Base-by-base conservation (phyloP, 2,888 invertebrate species). In the Chrysotoxum bicinctum region DNA sequence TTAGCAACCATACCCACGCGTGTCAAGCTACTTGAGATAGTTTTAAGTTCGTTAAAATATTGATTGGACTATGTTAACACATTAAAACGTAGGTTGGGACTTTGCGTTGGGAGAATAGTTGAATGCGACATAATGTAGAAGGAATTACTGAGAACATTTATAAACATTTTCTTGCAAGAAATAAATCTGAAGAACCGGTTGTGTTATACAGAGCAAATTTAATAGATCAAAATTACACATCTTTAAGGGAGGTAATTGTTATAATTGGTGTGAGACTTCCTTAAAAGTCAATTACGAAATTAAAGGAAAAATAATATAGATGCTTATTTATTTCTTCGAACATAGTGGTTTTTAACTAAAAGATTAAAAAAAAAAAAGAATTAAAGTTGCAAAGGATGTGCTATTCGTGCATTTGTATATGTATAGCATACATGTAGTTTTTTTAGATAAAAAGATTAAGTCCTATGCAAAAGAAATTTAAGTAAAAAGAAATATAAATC, bases 1-100 rank as follows among this genome's bases (percentile, higher is more conserved):
- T 81, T 23, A 37, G 16, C 16, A 64, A 16, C 37, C 10, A 82
- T 69, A 50, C 83, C 78, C 83, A 83, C 83, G 74, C 83, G 74
- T 74, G 68, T 68, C 68, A 40, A 62, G 21, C 43, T 60, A 35
- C 40, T 23, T 83, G 82, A 68, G 68, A 68, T 56, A 83, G 73
- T 83, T 83, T 68, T 73, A 56, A 50, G 35, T 64, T 80, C 10
- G 45, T 26, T 66, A 23, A 35, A 66, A 62, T 40, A 32, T 62
- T 50, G 50, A 68, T 60, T 69, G 52, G 75, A 52, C 62, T 56
- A 26, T 81, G 76, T 56, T 58, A 64, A 70, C 76, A 70, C 76
- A 58, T 70, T 35, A 21, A 32, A 16, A 16, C 35, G 83, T 78
- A 54, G 68, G 77, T 35, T 56, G 70, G 52, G 43, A 35, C n/a